Percentiles rank a stretch among this genome's conserved stretches.
Evolutionary conservation across 2,113 vertebrate species (phyloP).

Genomic region (Zapus hudsonius): DNA sequence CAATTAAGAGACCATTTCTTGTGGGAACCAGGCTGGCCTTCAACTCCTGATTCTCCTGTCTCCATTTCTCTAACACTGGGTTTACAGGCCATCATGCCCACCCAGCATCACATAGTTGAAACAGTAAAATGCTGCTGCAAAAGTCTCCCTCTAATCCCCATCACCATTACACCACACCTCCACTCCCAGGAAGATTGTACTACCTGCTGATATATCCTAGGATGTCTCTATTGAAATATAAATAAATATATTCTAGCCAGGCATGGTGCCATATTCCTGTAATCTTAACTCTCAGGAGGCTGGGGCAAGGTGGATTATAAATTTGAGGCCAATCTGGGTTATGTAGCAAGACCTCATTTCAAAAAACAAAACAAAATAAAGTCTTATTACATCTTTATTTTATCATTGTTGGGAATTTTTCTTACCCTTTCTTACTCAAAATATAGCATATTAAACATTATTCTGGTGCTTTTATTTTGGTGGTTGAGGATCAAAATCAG

Average conservation of each 20-base stretch:
- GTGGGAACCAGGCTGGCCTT: neutral
- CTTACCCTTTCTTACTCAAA: neutral
- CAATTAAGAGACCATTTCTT: neutral
- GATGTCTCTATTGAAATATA: conserved; percentile 1
- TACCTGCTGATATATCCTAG: neutral
- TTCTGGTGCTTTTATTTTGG: neutral
- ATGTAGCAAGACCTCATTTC: neutral
- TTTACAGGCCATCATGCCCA: too few relatives aligned
- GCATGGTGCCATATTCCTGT: neutral
- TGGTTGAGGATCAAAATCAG: neutral
- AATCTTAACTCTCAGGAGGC: neutral
- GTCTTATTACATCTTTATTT: neutral
- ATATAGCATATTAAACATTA: neutral
- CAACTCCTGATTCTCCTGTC: neutral
- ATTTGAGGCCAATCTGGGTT: neutral
- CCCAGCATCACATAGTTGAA: neutral
- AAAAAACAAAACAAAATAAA: neutral
- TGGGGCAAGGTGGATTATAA: neutral
- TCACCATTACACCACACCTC: neutral
- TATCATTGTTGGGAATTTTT: too few relatives aligned
- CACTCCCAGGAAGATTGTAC: neutral
- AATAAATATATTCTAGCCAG: neutral
- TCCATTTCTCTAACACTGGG: neutral
- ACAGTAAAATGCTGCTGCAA: neutral
- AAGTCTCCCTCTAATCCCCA: neutral